Base-by-base conservation (phyloP, 2,113 vertebrate species). In the Synchiropus splendidus region DNA sequence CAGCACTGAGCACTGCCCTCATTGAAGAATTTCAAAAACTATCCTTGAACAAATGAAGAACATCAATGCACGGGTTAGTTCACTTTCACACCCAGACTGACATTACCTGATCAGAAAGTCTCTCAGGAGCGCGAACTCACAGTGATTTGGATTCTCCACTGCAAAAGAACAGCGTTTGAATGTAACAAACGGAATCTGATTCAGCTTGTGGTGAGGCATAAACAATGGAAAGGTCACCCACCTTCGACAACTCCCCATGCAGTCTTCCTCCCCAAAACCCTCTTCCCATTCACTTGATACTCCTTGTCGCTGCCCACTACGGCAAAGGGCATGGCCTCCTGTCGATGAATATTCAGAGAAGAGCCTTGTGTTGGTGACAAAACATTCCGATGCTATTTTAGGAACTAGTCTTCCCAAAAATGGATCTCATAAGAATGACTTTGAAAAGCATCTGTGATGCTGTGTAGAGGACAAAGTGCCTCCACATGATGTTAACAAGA, bases 291-390 rank as follows among this genome's bases (percentile, higher is more conserved):
- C 59, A 95, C 92, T 77, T 97, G 92, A 65, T 97, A 94, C 60
- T 98, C 94, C 81, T 94, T 97, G 78, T 98, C 94, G 1, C 94
- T 97, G 49, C 94, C 94, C 63, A 97, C 92, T 51, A 98, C 92
- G 10, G 94, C 94, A 11, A 98, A 97, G 39, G 94, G 94, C 91
- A 97, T 97, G 48, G 85, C 83, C 79, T 98, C 94, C 94, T 98
- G 84, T 8, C 17, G 18, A 65, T 16, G 18, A n/a, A n/a, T 8
- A 27, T 8, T 5, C 21, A 27, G 4, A 27, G 4, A 27, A 27
- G n/a, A n/a, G n/a, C n/a, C n/a, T n/a, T n/a, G n/a, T 27, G 21
- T 27, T 27, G 8, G 8, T 27, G 21, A 27, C 21, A 27, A 27
- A 5, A 27, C 21, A 27, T 5, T 27, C 4, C 21, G 8, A 27